Base-by-base conservation (phyloP, 2,797 vertebrate species). In the Trachurus trachurus region DNA sequence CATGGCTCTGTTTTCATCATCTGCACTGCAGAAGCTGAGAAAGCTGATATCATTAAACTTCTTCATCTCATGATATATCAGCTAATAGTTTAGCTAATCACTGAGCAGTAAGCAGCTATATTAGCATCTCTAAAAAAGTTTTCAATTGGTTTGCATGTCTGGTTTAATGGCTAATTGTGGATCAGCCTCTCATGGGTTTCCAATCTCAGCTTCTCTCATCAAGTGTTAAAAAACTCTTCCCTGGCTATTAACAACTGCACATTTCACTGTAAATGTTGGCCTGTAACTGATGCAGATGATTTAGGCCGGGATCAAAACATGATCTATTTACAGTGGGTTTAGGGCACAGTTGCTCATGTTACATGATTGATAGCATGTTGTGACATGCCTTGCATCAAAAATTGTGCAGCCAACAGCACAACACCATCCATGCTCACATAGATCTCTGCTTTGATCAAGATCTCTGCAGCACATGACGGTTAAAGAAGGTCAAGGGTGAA, bases 161-260 rank as follows among this genome's bases (percentile, higher is more conserved):
- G 16, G 9, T 76, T 76, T 80, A 58, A 81, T 69, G 21, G 56
- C 42, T 75, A 44, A 71, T 80, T 80, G 70, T 72, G 66, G 49
- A 77, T 79, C n/a, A 5, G 50, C 17, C 47, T 66, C 68, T 71
- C 73, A 84, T 82, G 22, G 42, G 2, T 79, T 81, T 85, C 49
- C 71, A 15, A 72, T 57, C 42, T 82, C 53, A 60, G 26, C 71
- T 69, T 70, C 64, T 71, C 57, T 22, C 44, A 67, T 57, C 26
- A 62, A 77, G 22, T 71, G 52, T 34, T 29, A 67, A 15, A 29
- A 73, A 79, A 80, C 26, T 21, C 61, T 67, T 67, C 62, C 19
- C 58, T 61, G 59, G 65, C 64, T 67, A 53, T 65, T 60, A 52
- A 44, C 34, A 47, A 37, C 49, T 47, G n/a, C 37, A 47, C 62